Percentiles rank a stretch among this genome's conserved stretches.
phyloP scores from a whole-genome alignment of 2,888 invertebrate genomes.

The Heliconius hortense region DNA sequence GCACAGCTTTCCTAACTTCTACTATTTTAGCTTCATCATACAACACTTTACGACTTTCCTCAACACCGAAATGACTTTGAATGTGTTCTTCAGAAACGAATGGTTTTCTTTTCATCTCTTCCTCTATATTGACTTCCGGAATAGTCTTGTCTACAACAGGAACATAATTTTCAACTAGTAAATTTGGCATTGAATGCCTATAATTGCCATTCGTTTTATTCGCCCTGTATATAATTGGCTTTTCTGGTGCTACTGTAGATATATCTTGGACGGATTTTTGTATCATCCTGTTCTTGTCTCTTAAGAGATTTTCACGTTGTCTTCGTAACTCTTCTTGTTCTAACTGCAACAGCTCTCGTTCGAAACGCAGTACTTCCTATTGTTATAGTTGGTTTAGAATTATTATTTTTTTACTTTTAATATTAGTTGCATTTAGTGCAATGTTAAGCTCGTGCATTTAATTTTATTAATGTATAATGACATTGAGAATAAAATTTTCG shows the following conservation, averaged over 20 bases:
- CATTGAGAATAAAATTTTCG: conserved; percentile 43
- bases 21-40: conserved; percentile 59
- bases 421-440: conserved; percentile 33
- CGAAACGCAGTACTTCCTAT: conserved; percentile 88
- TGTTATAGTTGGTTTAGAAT: conserved; percentile 41
- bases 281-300: conserved; percentile 84
- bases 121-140: conserved; percentile 50
- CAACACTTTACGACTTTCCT: conserved; percentile 69
- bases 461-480: conserved; percentile 10
- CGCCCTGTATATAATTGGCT: conserved; percentile 56
- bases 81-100: conserved; percentile 76
- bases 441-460: conserved; percentile 49
- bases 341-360: conserved; percentile 88
- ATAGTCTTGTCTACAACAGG: conserved; percentile 55
- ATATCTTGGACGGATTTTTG: conserved; percentile 85
- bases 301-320: conserved; percentile 86
- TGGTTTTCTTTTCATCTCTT: conserved; percentile 67
- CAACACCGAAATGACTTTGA: conserved; percentile 74
- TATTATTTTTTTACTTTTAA: conserved; percentile 9
- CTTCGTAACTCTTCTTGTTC: conserved; percentile 90
- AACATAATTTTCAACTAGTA: conserved; percentile 63
- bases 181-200: conserved; percentile 78
- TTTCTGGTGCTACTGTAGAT: conserved; percentile 65
- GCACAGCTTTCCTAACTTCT: conserved; percentile 50
- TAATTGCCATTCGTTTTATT: conserved; percentile 58